Evolutionary conservation across 2,113 vertebrate genomes (phyloP).

Genomic region (Mungos mungo): DNA sequence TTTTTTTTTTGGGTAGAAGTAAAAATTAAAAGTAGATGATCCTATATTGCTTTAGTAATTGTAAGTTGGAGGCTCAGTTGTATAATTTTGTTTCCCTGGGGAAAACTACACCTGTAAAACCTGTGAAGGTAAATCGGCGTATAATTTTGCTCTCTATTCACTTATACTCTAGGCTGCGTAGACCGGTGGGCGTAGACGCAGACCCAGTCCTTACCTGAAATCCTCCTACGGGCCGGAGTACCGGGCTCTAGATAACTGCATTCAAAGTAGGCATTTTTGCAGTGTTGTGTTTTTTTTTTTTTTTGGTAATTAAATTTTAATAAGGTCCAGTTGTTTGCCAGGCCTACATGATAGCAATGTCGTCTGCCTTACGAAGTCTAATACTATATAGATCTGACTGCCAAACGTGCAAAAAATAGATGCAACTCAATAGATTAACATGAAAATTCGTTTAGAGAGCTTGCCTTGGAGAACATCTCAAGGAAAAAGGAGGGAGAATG

Average conservation of each 20-base stretch:
- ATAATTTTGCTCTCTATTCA: fast-evolving
- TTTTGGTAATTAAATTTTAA: constrained; percentile 81
- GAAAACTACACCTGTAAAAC: background rate
- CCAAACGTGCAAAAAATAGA: constrained; percentile 89
- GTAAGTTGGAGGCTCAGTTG: background rate
- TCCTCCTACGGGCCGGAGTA: constrained; percentile 18
- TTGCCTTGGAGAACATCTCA: constrained; percentile 69
- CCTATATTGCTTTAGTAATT: background rate
- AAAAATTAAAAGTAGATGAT: constrained; percentile 13
- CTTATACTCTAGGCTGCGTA: background rate
- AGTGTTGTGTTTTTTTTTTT: constrained; percentile 60
- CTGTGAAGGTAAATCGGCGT: background rate
- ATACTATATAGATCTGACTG: constrained; percentile 88
- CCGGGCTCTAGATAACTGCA: constrained; percentile 70
- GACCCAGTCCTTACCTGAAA: constrained; percentile 42
- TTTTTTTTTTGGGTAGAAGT: constrained; percentile 34
- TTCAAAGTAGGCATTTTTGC: constrained; percentile 79
- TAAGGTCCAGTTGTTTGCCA: constrained; percentile 81
- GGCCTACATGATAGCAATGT: constrained; percentile 75
- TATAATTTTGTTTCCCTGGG: background rate
- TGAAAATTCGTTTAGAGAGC: constrained; percentile 77
- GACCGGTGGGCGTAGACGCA: background rate
- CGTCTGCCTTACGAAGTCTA: constrained; percentile 77
- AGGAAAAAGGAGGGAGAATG: constrained; percentile 70
- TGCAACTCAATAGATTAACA: constrained; percentile 81